Conservation (phyloP, 1,140 invertebrate species). For the Drosophila rhopaloa region DNA sequence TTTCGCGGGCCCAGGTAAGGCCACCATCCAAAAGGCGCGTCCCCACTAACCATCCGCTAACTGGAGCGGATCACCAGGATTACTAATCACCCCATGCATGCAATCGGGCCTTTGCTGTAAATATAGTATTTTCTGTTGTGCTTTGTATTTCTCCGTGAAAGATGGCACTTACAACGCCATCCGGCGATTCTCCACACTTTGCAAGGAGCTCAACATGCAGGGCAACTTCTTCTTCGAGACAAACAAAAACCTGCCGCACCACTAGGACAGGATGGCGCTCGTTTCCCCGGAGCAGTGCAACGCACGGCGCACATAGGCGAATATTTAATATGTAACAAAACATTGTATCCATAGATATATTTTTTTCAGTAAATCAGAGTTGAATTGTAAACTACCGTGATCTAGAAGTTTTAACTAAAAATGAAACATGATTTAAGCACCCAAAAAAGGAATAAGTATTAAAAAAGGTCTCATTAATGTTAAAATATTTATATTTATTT, state of each 20-base stretch:
- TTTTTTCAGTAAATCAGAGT: constrained; percentile 51
- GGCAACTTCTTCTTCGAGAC: constrained; percentile 80
- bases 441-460: no score
- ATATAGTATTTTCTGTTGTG: constrained; percentile 34
- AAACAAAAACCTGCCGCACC: constrained; percentile 76
- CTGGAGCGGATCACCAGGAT: constrained; percentile 43
- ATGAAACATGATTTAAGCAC: no score
- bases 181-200: constrained; percentile 79
- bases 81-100: constrained; percentile 50
- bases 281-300: constrained; percentile 25
- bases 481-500: neutral
- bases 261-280: constrained; percentile 28
- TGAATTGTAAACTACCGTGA: neutral
- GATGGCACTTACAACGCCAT: constrained; percentile 75
- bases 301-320: constrained; percentile 31
- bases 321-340: constrained; percentile 25
- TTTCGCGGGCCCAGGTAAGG: constrained; percentile 59
- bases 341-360: constrained; percentile 41
- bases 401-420: no score
- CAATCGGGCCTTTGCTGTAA: constrained; percentile 17
- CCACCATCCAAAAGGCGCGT: constrained; percentile 54
- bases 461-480: neutral
- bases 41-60: constrained; percentile 60
- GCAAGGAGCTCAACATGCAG: constrained; percentile 80
- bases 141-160: constrained; percentile 63